phyloP scores from a whole-genome alignment of 2,113 vertebrate species.

The Eonycteris spelaea region DNA sequence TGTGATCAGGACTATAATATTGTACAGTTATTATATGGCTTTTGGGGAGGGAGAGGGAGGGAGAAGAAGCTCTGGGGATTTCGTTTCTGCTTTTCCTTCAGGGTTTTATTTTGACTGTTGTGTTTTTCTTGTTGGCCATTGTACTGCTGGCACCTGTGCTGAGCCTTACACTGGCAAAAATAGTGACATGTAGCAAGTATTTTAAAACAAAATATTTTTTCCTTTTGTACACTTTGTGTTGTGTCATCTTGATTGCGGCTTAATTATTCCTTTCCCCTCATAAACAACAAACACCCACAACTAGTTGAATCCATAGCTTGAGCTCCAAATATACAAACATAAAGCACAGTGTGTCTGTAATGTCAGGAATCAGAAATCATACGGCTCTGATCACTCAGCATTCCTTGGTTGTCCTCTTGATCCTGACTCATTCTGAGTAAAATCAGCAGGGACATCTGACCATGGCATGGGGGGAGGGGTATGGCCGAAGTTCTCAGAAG shows the following conservation, averaged over 20 bases:
- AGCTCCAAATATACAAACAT: not conserved
- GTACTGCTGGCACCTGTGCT: slow-evolving; percentile 66
- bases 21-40: slow-evolving; percentile 69
- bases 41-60: slow-evolving; percentile 35
- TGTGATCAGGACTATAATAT: slow-evolving; percentile 73
- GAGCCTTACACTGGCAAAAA: slow-evolving; percentile 70
- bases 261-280: slow-evolving; percentile 10
- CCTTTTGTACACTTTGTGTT: slow-evolving; percentile 69
- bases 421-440: slow-evolving; percentile 57
- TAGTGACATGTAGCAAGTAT: slow-evolving; percentile 76
- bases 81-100: slow-evolving; percentile 74
- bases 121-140: slow-evolving; percentile 59
- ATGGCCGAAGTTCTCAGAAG: not conserved
- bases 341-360: not conserved
- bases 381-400: slow-evolving; percentile 13
- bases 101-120: slow-evolving; percentile 73
- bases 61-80: slow-evolving; percentile 66
- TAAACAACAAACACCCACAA: not conserved
- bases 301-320: not conserved
- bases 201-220: slow-evolving; percentile 74
- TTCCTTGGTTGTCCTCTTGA: slow-evolving; percentile 51
- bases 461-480: not conserved
- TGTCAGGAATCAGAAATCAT: slow-evolving; percentile 44
- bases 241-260: slow-evolving; percentile 70
- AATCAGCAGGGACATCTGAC: not conserved